These are phyloP conservation scores for Chiloscyllium plagiosum DNA, from an alignment of 2,113 vertebrate genomes.

Conservation along the genomic window DNA sequence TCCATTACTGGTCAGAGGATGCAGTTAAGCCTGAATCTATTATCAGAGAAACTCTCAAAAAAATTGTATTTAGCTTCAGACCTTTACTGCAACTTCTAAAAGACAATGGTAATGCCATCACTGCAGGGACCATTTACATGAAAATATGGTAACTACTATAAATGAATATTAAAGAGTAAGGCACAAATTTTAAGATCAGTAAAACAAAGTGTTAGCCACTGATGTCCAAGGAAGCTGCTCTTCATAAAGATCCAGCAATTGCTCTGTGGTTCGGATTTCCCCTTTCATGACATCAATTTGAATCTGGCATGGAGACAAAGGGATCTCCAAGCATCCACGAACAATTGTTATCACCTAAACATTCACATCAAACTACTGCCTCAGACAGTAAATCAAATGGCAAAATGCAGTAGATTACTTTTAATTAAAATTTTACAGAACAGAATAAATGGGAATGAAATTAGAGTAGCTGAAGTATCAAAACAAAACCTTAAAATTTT, in stretches of 20 bases:
- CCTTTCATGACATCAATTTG: background rate
- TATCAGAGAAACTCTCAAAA: background rate
- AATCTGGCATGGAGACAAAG: background rate
- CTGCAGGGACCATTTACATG: background rate
- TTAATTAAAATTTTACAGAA: background rate
- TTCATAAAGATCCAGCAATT: background rate
- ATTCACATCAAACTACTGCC: background rate
- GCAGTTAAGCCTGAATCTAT: background rate
- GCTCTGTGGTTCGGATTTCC: background rate
- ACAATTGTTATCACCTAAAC: background rate
- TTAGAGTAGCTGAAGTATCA: background rate
- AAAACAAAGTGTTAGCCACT: background rate
- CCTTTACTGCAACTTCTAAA: background rate
- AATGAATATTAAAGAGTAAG: too few relatives aligned
- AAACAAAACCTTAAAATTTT: background rate
- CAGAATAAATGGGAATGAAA: background rate
- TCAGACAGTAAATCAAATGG: background rate
- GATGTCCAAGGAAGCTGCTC: background rate
- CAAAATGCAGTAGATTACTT: background rate
- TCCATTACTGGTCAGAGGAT: background rate
- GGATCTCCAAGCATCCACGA: background rate
- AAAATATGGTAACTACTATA: background rate
- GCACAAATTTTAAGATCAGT: too few relatives aligned
- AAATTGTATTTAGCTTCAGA: background rate
- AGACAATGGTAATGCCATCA: background rate